phyloP scores from a whole-genome alignment of 2,888 invertebrate genomes.

The Trachelus tabidus region DNA sequence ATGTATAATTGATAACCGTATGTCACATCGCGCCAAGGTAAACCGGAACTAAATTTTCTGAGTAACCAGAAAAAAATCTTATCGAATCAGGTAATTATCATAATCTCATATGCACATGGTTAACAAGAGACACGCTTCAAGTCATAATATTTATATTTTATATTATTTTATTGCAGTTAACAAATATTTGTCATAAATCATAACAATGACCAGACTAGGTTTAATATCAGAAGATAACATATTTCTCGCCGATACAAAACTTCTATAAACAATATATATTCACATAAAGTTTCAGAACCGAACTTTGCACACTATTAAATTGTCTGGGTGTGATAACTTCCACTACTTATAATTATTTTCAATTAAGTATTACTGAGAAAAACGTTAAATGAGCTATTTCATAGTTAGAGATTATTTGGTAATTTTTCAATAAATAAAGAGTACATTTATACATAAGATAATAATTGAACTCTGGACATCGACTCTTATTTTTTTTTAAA shows the following conservation, averaged over 20 bases:
- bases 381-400: not conserved
- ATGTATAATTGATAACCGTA: not conserved
- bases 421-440: not conserved
- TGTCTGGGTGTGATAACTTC: slow-evolving; percentile 45
- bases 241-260: not conserved
- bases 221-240: not conserved
- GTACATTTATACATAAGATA: not conserved
- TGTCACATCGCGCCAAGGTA: not conserved
- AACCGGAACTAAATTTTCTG: not conserved
- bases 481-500: not conserved
- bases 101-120: not conserved
- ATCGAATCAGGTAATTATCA: not conserved
- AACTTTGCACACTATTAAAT: slow-evolving; percentile 48
- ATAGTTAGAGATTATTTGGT: not conserved
- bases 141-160: not conserved
- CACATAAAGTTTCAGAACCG: slow-evolving; percentile 13
- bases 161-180: not conserved
- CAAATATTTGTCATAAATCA: not conserved
- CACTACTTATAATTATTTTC: slow-evolving; percentile 29
- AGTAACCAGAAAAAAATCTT: not conserved
- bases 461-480: not conserved
- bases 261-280: not conserved
- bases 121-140: not conserved
- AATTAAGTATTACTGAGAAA: not conserved
- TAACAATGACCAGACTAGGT: not conserved